Conservation (phyloP, 2,888 invertebrate species). For the Andrena praecox region DNA sequence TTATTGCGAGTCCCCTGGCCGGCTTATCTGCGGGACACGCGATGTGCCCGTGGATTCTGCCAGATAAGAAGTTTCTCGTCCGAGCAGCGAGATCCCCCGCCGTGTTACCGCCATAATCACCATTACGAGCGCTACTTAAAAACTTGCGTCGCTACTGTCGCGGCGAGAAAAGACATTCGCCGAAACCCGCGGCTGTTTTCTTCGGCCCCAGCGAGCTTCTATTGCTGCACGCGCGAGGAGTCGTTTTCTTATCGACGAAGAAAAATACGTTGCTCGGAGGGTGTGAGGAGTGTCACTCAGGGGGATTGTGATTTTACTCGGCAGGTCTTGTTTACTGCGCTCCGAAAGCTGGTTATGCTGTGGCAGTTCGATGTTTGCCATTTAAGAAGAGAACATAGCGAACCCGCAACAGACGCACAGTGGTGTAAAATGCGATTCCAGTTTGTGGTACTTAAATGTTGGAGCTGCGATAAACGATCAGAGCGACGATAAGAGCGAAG, state of each 20-base stretch:
- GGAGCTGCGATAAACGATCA: no score
- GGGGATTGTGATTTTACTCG: background rate
- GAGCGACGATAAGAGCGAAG: no score
- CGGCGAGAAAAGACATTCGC: background rate
- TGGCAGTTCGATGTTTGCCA: no score
- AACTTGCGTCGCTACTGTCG: slow-evolving; percentile 25
- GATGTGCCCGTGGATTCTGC: slow-evolving; percentile 56
- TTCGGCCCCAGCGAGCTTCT: background rate
- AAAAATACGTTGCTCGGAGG: background rate
- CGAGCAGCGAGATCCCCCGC: slow-evolving; percentile 13
- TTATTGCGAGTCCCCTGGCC: slow-evolving; percentile 59
- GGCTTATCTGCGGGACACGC: slow-evolving; percentile 71
- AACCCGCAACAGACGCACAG: no score
- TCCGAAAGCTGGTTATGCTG: background rate
- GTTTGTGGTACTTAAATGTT: no score
- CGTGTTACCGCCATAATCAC: slow-evolving; percentile 39
- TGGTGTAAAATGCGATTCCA: no score
- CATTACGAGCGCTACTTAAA: slow-evolving; percentile 28
- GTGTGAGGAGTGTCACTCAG: background rate
- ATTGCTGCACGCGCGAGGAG: background rate
- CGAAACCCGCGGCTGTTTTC: background rate
- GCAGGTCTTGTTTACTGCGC: background rate
- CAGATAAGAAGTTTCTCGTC: slow-evolving; percentile 64
- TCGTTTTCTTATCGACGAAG: background rate
- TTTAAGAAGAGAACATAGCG: no score